Base-by-base conservation (phyloP, 1,140 invertebrate genomes). In the Cotesia chilonis region DNA sequence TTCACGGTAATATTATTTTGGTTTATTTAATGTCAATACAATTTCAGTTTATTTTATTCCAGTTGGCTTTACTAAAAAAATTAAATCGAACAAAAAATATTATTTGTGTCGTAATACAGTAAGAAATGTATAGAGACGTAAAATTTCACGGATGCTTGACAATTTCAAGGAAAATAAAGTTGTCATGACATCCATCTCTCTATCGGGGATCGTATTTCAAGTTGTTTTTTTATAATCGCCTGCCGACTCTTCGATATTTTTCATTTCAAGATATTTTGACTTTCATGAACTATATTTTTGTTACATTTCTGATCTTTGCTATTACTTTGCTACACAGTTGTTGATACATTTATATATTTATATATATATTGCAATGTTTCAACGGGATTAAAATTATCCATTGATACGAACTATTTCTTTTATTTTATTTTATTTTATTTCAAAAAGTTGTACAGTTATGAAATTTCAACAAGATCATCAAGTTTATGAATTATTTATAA, bases 91-190 rank as follows among this genome's bases (percentile, higher is more conserved):
- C 12, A 54, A 67, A 17, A 28, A 52, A 52, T 52, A 52, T 47
- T 47, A 17, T 68, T 59, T 38, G 52, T 5, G 55, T 55, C 35
- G 52, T 54, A 14, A 36, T 28, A 12, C 17, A 10, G 37, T 12
- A 68, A 38, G 9, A 41, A 74, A 78, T 74, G 77, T 76, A 76
- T 75, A 78, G 68, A 71, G 60, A 74, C 60, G 70, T 74, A 70
- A 72, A 78, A 78, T 77, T 78, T 78, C 72, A 76, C 75, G 73
- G 71, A 55, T 68, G 65, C 60, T 71, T 74, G 74, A 75, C 76
- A 76, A 66, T 68, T 12, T 38, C 71, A 7, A 55, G 66, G 72
- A 77, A 75, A 47, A 47, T 47, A 47, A 47, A 47, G 41, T 47
- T 47, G 10, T 47, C 41, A 9, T 47, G 41, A 47, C 41, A 47